Conservation (phyloP, 35 echinoderm and acorn worm genomes). For the Hemicentrotus pulcherrimus region DNA sequence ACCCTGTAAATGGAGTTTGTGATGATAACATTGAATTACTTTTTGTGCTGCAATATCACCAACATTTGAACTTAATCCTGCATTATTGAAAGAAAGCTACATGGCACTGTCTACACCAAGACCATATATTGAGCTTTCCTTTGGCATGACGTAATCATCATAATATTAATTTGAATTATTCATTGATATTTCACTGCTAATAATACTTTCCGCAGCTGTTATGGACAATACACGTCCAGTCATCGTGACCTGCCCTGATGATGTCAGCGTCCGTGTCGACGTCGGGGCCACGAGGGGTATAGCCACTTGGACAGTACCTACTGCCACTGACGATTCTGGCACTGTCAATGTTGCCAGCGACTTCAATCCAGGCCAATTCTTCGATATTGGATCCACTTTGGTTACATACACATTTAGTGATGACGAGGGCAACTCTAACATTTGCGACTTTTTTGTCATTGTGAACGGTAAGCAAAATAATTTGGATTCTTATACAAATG, state of each 20-base stretch:
- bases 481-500: neutral
- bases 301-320: slow-evolving; percentile 62
- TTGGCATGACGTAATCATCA: too few species aligned
- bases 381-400: slow-evolving; percentile 48
- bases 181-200: too few species aligned
- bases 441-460: slow-evolving; percentile 57
- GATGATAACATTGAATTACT: too few species aligned
- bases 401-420: slow-evolving; percentile 75
- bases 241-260: slow-evolving; percentile 49
- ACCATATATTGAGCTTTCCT: too few species aligned
- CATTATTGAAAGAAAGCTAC: too few species aligned
- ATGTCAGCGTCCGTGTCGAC: slow-evolving; percentile 37
- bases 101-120: too few species aligned
- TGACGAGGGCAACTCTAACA: slow-evolving; percentile 55
- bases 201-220: neutral
- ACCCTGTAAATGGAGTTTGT: too few species aligned
- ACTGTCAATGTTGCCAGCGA: slow-evolving; percentile 45
- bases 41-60: too few species aligned
- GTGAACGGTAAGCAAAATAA: slow-evolving; percentile 38
- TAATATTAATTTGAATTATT: too few species aligned
- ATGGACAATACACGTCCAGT: slow-evolving; percentile 54
- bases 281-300: slow-evolving; percentile 27
- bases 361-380: slow-evolving; percentile 31
- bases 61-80: too few species aligned
- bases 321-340: slow-evolving; percentile 70